These are phyloP conservation scores for Drosophila borealis DNA, from an alignment of 2,888 invertebrate genomes.

Conservation along the genomic window DNA sequence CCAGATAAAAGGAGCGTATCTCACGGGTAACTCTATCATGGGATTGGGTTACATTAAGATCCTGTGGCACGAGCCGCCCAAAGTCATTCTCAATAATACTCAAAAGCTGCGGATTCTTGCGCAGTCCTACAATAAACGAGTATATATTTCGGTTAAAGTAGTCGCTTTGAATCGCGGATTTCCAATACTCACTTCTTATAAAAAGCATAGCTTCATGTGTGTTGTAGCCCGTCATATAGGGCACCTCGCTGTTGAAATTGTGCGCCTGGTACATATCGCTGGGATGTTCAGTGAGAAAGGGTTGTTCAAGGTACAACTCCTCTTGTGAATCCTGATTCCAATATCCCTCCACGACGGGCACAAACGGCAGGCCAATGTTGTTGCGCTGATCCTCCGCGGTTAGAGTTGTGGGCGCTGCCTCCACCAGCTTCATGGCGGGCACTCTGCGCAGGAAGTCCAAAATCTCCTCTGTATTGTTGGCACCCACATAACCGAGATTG, in stretches of 20 bases:
- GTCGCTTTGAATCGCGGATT: no score
- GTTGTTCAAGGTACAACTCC: conserved; percentile 83
- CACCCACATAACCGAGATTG: conserved; percentile 86
- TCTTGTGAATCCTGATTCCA: conserved; percentile 80
- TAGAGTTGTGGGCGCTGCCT: conserved; percentile 86
- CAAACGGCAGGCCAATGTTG: conserved; percentile 87
- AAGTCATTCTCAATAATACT: conserved; percentile 87
- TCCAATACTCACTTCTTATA: conserved; percentile 85
- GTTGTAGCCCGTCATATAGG: conserved; percentile 88
- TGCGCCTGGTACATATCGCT: conserved; percentile 84
- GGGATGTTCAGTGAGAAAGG: conserved; percentile 87
- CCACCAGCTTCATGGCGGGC: conserved; percentile 87
- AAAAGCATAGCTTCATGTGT: conserved; percentile 89
- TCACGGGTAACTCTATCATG: conserved; percentile 85
- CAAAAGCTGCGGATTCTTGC: conserved; percentile 87
- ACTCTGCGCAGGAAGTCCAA: conserved; percentile 87
- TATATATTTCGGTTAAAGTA: not conserved
- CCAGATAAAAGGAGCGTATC: conserved; percentile 87
- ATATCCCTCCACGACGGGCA: conserved; percentile 86
- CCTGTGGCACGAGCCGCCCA: conserved; percentile 87
- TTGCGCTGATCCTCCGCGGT: conserved; percentile 86
- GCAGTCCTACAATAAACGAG: conserved; percentile 85
- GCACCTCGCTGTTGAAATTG: conserved; percentile 86
- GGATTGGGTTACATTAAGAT: conserved; percentile 83
- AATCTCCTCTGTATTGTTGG: conserved; percentile 87